Evolutionary conservation across 2,888 invertebrate genomes (phyloP).

Genomic region (Beris chalybata): DNA sequence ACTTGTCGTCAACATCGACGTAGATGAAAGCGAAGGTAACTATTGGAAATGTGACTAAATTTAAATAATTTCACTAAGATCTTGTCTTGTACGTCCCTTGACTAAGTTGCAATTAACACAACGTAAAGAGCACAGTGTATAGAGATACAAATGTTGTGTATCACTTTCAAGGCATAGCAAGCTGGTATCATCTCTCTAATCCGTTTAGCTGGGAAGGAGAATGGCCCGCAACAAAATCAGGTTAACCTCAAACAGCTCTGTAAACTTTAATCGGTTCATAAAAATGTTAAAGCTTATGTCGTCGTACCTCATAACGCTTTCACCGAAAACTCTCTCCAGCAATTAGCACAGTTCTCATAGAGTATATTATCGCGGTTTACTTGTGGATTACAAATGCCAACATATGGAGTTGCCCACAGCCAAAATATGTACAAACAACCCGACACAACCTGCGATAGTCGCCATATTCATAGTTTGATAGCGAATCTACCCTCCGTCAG

Average conservation of each 20-base stretch:
- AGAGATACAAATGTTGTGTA: no score
- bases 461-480: not conserved
- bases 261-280: conserved; percentile 19
- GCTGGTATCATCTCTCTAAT: no score
- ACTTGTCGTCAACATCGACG: no score
- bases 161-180: no score
- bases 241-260: conserved; percentile 17
- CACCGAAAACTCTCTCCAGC: conserved; percentile 6
- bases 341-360: conserved; percentile 31
- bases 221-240: conserved; percentile 4
- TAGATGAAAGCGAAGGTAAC: no score
- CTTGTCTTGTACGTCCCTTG: no score
- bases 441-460: not conserved
- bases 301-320: conserved; percentile 21
- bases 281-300: not conserved
- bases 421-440: not conserved
- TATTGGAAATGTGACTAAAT: no score
- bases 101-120: no score
- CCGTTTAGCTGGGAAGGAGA: not conserved
- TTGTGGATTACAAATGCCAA: conserved; percentile 30
- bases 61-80: no score
- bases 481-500: not conserved
- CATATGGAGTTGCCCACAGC: conserved; percentile 1
- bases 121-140: no score
- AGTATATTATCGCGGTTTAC: conserved; percentile 32